Base-by-base conservation (phyloP, 2,888 invertebrate species). In the Notocelia uddmanniana region DNA sequence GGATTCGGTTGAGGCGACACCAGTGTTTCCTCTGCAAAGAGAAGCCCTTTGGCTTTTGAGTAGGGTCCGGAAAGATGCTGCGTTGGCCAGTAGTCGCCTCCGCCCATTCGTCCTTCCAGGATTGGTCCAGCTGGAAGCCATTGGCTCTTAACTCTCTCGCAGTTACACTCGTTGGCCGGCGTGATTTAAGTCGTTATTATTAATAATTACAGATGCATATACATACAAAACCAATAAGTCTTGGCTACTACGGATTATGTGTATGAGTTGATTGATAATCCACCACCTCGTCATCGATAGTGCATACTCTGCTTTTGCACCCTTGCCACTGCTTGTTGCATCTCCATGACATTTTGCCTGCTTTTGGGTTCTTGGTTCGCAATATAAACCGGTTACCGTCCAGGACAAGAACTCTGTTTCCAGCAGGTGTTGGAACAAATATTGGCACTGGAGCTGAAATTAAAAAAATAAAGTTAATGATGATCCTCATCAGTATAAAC, bases 251-350 rank as follows among this genome's bases (percentile, higher is more conserved):
- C 11, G 58, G 41, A 19, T 8, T 13, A 31, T 59, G 41, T 15
- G 59, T 59, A 41, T 59, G 59, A 21, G 41, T 59, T 6, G 41
- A 21, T 8, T 8, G 41, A 41, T 59, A 59, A 8, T 37, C 19
- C 9, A 59, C 59, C 41, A 59, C 6, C 2, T 6, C 21, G 41
- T 59, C 41, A 21, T 41, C 59, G 3, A 59, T 21, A 8, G 59
- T 59, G 21, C 21, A 41, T 19, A 59, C 23, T n/a, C 15, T 59
- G 10, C 59, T 59, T 21, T 59, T 59, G 41, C 59, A 59, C 5
- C 59, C 59, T 41, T 58, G 58, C 19, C 58, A 34, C 13, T 41
- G 37, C 41, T 59, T 59, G 15, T 59, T 59, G 34, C 59, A 59
- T n/a, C 41, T 59, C 59, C 59, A 59, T 8, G 2, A 8, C 59